phyloP scores from a whole-genome alignment of 2,113 vertebrate species.

The Hemiscyllium ocellatum region DNA sequence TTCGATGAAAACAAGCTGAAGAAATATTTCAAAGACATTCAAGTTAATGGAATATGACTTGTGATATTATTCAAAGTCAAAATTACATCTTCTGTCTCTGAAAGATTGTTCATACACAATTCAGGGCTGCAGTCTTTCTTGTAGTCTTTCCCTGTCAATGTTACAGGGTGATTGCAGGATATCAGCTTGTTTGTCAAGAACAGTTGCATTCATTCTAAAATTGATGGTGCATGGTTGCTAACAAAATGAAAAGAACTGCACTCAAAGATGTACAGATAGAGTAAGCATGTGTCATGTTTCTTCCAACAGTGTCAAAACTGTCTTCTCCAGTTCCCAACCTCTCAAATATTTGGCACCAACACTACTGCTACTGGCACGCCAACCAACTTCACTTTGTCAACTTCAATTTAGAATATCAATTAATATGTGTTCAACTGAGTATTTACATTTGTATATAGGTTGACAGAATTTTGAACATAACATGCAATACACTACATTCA shows the following conservation, averaged over 20 bases:
- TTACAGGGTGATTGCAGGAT: neutral
- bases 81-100: neutral
- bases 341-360: neutral
- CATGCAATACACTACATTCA: neutral
- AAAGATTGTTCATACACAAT: neutral
- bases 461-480: neutral
- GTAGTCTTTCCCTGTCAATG: neutral
- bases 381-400: neutral
- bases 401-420: neutral
- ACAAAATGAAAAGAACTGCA: neutral
- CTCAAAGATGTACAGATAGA: neutral
- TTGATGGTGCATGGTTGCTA: neutral
- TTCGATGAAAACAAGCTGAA: neutral
- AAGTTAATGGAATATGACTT: neutral
- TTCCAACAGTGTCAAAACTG: constrained; percentile 5
- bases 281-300: neutral
- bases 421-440: neutral
- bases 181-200: neutral
- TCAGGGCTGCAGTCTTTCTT: neutral
- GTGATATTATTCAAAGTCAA: neutral
- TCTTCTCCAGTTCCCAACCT: neutral
- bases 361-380: neutral
- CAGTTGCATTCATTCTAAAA: neutral
- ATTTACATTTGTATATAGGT: neutral
- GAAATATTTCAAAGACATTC: neutral